Base-by-base conservation (phyloP, 2,113 vertebrate genomes). In the Carlito syrichta region DNA sequence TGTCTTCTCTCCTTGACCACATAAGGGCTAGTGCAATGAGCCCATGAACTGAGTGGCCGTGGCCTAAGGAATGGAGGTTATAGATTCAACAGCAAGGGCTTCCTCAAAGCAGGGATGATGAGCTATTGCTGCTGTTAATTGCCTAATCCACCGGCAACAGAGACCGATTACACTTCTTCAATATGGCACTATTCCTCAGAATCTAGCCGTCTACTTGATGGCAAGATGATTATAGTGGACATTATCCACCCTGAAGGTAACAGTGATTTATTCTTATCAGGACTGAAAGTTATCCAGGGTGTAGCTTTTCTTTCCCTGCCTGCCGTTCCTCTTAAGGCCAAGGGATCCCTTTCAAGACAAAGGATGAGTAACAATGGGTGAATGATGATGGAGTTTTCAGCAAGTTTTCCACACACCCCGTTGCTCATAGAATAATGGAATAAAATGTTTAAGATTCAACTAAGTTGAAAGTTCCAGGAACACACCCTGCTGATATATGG, bases 341-440 rank as follows among this genome's bases (percentile, higher is more conserved):
- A 73, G 32, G 45, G n/a, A 63, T 27, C 25, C 27, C 32, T 32
- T 81, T 92, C 12, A 38, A 40, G 25, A 17, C 45, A 68, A 88
- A 54, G 13, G 40, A n/a, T 69, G 77, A 81, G 16, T 63, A 54
- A 68, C 50, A 74, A 4, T 54, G 40, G 19, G 27, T 45, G 66
- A 91, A 48, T 19, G 22, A 23, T 38, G 76, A 32, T 60, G 40
- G 45, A 11, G 45, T n/a, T 90, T 69, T 93, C 62, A 73, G 19
- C 25, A 48, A 13, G 52, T 7, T 40, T 54, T 1, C 16, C n/a
- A 2, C 40, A 52, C 40, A 3, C 1, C 1, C 12, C 22, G 12
- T 68, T 43, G 56, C 10, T 74, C 86, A 90, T 54, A 79, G 38
- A 82, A 62, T 50, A 50, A 63, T 40, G 38, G 35, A 63, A 71